These are phyloP conservation scores for Tokudaia muenninki DNA, from an alignment of 2,797 vertebrate species.

Conservation along the genomic window DNA sequence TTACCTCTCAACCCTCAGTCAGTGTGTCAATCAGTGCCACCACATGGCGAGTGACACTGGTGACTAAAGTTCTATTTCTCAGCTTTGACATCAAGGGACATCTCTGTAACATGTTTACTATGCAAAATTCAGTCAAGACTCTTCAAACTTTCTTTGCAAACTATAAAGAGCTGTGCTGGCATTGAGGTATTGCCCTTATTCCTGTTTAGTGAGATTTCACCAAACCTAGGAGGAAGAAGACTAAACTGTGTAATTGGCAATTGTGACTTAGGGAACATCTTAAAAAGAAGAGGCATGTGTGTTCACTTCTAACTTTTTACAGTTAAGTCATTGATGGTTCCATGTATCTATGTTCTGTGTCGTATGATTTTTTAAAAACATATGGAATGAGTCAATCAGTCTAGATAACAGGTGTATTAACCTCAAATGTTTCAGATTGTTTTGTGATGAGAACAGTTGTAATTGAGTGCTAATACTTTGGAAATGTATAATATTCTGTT, in stretches of 20 bases:
- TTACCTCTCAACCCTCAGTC: not conserved
- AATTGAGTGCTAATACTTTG: not conserved
- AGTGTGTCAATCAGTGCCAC: conserved; percentile 19
- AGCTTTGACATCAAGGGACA: conserved; percentile 30
- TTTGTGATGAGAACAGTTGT: not conserved
- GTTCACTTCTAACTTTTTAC: not conserved
- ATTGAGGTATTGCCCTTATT: conserved; percentile 70
- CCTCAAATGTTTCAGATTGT: not conserved
- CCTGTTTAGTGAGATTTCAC: conserved; percentile 50
- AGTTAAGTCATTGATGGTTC: not conserved
- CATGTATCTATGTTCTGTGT: not conserved
- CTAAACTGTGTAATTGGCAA: conserved; percentile 53
- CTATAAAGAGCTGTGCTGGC: conserved; percentile 78
- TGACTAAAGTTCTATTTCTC: conserved; percentile 37
- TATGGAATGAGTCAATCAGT: not conserved
- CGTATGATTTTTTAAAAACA: not conserved
- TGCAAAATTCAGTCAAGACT: conserved; percentile 57
- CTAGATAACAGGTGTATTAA: not conserved
- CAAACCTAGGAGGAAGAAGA: conserved; percentile 56
- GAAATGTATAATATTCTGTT: not conserved
- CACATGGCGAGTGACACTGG: conserved; percentile 15
- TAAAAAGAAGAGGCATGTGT: conserved; percentile 23
- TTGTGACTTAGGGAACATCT: conserved; percentile 43
- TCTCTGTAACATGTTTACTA: conserved; percentile 46
- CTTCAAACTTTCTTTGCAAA: conserved; percentile 69